phyloP scores from a whole-genome alignment of 2,888 invertebrate species.

The Dicycla oo region DNA sequence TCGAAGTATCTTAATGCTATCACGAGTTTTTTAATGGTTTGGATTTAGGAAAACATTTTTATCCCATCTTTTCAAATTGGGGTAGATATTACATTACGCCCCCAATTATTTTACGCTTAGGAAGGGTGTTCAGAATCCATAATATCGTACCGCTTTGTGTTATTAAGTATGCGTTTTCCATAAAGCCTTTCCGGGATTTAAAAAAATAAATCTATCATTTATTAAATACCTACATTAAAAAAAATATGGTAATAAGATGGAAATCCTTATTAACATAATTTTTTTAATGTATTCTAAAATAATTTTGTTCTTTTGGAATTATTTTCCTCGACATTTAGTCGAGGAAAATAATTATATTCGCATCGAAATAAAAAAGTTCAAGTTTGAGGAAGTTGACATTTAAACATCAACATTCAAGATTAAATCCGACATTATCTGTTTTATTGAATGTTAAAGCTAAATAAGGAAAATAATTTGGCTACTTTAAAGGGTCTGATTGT shows the following conservation, averaged over 20 bases:
- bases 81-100: constrained; percentile 16
- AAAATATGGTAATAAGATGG: too few relatives aligned
- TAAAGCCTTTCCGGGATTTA: constrained; percentile 22
- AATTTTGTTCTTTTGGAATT: not conserved
- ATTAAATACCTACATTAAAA: too few relatives aligned
- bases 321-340: too few relatives aligned
- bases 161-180: constrained; percentile 34
- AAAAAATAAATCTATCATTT: constrained; percentile 7
- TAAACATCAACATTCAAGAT: not conserved
- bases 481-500: not conserved
- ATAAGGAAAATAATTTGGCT: not conserved
- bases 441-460: not conserved
- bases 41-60: not conserved
- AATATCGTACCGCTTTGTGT: constrained; percentile 29
- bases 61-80: constrained; percentile 14
- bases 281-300: not conserved
- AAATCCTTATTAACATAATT: not conserved
- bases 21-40: constrained; percentile 7
- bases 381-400: not conserved
- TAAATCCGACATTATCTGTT: not conserved
- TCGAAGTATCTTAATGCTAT: constrained; percentile 2
- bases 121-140: constrained; percentile 30
- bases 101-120: constrained; percentile 49
- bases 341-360: not conserved
- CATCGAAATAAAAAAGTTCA: not conserved